Percentiles rank a stretch among this genome's conserved stretches.
phyloP scores from a whole-genome alignment of 2,797 vertebrate genomes.

The Thripadectes ignobilis region DNA sequence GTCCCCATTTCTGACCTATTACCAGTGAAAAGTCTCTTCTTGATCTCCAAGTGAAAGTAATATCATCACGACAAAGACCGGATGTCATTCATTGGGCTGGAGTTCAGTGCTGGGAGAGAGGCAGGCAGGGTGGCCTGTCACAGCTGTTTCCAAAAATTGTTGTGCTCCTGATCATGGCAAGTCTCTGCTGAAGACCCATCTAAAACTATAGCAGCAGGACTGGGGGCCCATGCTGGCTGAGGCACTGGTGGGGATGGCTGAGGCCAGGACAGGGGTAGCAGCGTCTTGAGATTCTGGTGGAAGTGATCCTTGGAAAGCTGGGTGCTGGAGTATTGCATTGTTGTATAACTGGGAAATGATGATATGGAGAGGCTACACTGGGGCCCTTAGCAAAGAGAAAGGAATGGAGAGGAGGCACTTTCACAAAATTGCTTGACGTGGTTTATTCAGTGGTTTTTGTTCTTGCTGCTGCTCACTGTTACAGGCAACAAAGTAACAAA shows the following conservation, averaged over 20 bases:
- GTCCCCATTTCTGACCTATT: not conserved
- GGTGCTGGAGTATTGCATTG: not conserved
- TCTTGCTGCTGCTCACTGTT: not conserved
- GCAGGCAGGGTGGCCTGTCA: not conserved
- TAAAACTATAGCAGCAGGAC: not conserved
- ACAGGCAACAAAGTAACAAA: not conserved
- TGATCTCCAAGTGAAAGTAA: not conserved
- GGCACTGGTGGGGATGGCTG: not conserved
- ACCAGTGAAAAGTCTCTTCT: not conserved
- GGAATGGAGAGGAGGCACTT: not conserved
- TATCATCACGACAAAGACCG: not conserved
- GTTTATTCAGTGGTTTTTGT: not conserved
- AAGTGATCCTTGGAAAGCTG: not conserved
- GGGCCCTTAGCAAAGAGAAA: not conserved
- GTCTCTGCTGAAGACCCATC: not conserved
- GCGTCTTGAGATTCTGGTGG: not conserved
- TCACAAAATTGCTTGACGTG: not conserved
- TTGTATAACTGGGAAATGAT: not conserved
- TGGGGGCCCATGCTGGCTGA: fast-evolving
- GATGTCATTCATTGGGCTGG: not conserved
- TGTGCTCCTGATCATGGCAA: not conserved
- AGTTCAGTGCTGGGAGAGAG: not conserved
- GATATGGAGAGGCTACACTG: fast-evolving
- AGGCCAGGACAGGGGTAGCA: not conserved
- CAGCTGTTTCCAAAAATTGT: not conserved